Evolutionary conservation across 2,797 vertebrate genomes (phyloP), one percentile per base, ranked within the genome.

Genomic region (Acestrorhynchus altus): DNA sequence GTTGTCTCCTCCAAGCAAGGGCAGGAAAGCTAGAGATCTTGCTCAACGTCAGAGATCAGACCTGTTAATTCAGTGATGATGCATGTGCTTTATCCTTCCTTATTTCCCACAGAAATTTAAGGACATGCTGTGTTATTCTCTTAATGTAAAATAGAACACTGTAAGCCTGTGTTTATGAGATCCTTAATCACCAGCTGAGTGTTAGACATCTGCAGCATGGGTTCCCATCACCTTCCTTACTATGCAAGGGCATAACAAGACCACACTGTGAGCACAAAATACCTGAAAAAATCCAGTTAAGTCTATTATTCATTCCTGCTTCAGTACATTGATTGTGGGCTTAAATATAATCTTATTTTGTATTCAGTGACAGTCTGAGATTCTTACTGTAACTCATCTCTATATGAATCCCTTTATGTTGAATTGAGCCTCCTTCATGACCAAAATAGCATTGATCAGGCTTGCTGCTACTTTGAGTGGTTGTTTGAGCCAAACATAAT

Each of bases 111-210:
- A 65, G 66, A 64, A 61, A 65, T 69, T 31, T 69, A 15, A 22
- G 26, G 8, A 24, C 49, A 70, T 28, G 59, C 20, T 4, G 28
- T 24, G 31, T 20, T 64, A 70, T n/a, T 49, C 15, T 75, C 10
- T 39, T 40, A 42, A 63, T n/a, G 47, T 63, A 61, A 28, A n/a
- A 22, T 51, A 26, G 28, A 10, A 68, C 46, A 31, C 46, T 28
- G 4, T 76, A 70, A 84, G 72, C 67, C 83, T n/a, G 56, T 68
- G 49, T 72, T 57, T 76, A 80, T 69, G 51, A 82, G 72, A 47
- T 78, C 59, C 51, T 56, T 81, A 83, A 85, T 85, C 28, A 74
- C 61, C 40, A 39, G 40, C 64, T 82, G 78, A 84, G 80, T 72
- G 31, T 18, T 35, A 78, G 49, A 54, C 67, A 79, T 71, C 65